Conservation (phyloP, 2,888 invertebrate genomes). For the Clanis bilineata region DNA sequence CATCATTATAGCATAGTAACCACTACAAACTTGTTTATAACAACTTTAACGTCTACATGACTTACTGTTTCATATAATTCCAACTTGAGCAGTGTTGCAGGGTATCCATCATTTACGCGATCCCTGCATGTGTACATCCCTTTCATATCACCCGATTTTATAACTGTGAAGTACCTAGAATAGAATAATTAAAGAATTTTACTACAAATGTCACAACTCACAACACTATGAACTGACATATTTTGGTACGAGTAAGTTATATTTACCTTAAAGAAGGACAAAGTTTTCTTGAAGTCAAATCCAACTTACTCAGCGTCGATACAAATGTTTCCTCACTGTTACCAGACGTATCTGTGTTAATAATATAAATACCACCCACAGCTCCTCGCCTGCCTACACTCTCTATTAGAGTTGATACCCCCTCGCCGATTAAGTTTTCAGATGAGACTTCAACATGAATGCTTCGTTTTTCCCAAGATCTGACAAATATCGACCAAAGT, state of each 20-base stretch:
- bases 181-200: conserved; percentile 11
- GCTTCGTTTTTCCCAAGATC: conserved; percentile 33
- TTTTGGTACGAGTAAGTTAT: background rate
- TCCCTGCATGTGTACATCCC: conserved; percentile 31
- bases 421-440: conserved; percentile 18
- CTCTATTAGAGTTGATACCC: conserved; percentile 28
- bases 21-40: background rate
- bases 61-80: background rate
- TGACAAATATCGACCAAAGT: no score
- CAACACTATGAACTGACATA: background rate
- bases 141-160: conserved; percentile 21
- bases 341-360: conserved; percentile 20
- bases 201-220: background rate
- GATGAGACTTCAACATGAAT: conserved; percentile 28
- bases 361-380: conserved; percentile 40
- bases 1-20: background rate
- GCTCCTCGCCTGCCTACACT: conserved; percentile 29
- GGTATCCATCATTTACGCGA: conserved; percentile 29
- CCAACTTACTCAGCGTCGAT: conserved; percentile 32
- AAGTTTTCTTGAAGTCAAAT: conserved; percentile 36
- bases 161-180: conserved; percentile 35
- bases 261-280: conserved; percentile 42
- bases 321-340: conserved; percentile 21
- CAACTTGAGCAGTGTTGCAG: conserved; percentile 29
- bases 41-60: background rate